Percentiles rank a stretch among this genome's conserved stretches.
These are phyloP conservation scores for Phalacrocorax carbo DNA, from an alignment of 2,113 vertebrate genomes.

Conservation along the genomic window DNA sequence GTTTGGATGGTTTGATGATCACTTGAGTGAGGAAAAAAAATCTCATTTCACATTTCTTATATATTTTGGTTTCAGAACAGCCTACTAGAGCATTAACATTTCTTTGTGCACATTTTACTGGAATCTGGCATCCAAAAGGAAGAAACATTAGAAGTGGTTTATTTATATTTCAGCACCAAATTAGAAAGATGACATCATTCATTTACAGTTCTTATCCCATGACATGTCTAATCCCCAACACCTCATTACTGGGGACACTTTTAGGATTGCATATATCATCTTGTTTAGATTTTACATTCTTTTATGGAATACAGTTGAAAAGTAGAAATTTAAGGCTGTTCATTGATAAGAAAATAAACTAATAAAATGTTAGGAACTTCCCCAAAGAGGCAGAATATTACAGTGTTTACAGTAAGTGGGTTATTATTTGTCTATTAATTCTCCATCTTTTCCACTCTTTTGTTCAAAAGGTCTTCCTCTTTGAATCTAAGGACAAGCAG, in stretches of 20 bases:
- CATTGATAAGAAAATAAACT: slow-evolving; percentile 77
- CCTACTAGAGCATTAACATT: slow-evolving; percentile 39
- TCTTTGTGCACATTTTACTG: slow-evolving; percentile 70
- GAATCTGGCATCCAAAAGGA: slow-evolving; percentile 74
- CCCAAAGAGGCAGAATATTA: slow-evolving; percentile 63
- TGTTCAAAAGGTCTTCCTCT: not conserved
- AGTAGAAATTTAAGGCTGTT: slow-evolving; percentile 73
- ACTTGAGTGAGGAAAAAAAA: slow-evolving; percentile 6
- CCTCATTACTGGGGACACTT: slow-evolving; percentile 81
- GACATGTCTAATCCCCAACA: slow-evolving; percentile 77
- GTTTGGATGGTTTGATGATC: slow-evolving; percentile 31
- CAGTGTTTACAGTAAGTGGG: slow-evolving; percentile 60
- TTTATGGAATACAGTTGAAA: slow-evolving; percentile 78
- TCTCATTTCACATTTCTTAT: slow-evolving; percentile 5
- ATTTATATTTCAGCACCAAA: slow-evolving; percentile 81
- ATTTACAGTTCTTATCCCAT: slow-evolving; percentile 79
- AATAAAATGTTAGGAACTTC: slow-evolving; percentile 73
- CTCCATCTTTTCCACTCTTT: slow-evolving; percentile 39
- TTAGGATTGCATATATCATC: slow-evolving; percentile 77
- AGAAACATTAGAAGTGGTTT: slow-evolving; percentile 74
- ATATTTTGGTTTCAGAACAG: not conserved
- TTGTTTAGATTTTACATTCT: slow-evolving; percentile 79
- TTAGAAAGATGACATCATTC: slow-evolving; percentile 82
- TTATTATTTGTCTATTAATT: slow-evolving; percentile 71
- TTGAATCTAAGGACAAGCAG: not conserved